Conservation (phyloP, 1,140 invertebrate genomes). For the Choristoneura fumiferana region DNA sequence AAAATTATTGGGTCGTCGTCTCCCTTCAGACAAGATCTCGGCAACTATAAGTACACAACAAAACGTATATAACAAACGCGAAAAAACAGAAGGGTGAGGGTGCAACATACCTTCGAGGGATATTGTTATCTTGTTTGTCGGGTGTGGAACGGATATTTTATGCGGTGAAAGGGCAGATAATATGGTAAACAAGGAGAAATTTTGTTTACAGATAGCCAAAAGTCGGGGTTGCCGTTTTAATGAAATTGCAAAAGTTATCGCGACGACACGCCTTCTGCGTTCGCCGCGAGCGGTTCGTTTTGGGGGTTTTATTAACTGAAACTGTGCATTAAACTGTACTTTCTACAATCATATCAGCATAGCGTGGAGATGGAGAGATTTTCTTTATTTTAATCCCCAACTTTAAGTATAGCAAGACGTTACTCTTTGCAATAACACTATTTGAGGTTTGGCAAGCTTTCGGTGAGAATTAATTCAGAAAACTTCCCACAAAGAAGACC, state of each 20-base stretch:
- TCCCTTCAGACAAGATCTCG: no score
- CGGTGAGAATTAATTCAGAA: constrained; percentile 1
- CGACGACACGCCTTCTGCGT: background rate
- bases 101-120: background rate
- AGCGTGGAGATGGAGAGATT: background rate
- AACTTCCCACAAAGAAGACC: constrained; percentile 4
- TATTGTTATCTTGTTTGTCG: constrained; percentile 14
- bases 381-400: background rate
- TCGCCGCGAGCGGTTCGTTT: background rate
- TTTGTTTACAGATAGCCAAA: constrained; percentile 16
- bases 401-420: background rate
- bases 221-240: background rate
- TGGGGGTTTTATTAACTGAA: background rate
- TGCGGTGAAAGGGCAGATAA: constrained; percentile 20
- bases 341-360: background rate
- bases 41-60: no score
- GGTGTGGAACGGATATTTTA: background rate
- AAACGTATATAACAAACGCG: background rate
- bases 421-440: background rate
- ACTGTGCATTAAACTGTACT: background rate
- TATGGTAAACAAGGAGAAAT: constrained; percentile 9
- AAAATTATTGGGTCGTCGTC: no score
- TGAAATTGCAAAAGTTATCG: constrained; percentile 1
- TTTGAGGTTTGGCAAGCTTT: constrained; percentile 1
- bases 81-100: constrained; percentile 16